Base-by-base conservation (phyloP, 2,797 vertebrate species). In the Craterocephalus amniculus region DNA sequence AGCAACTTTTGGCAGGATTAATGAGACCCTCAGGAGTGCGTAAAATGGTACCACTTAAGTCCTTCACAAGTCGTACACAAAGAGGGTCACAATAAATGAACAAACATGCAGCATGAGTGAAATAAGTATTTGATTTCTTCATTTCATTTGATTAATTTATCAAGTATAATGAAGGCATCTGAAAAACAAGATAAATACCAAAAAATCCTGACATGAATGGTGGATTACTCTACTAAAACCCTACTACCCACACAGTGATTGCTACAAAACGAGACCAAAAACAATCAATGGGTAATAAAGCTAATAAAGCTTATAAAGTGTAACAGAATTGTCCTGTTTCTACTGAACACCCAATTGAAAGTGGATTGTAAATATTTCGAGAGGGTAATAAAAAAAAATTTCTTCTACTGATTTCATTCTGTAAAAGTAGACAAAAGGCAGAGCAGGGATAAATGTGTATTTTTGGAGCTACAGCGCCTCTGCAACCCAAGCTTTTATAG, bases 1-100 rank as follows among this genome's bases (percentile, higher is more conserved):
- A 86, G 34, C 76, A 43, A 79, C 74, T 82, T 78, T 80, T 86
- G 75, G 60, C 16, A 61, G 9, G 58, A 56, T 6, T 27, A 34
- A 24, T 1, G 16, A 26, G 45, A 40, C 59, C 34, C 22, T 31
- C 24, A 66, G 52, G 45, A 60, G 52, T 11, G 32, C 22, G 12
- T 27, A 34, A 55, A 24, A 24, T 7, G 13, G 51, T 22, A 8
- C n/a, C 12, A 1, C 35, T 20, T 16, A 35, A 58, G 35, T 56
- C 32, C 2, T 14, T 65, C n/a, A 55, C 3, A 49, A 27, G 9
- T 20, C 14, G 63, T 18, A 59, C 24, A n/a, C 24, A 34, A 22
- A 52, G 22, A 49, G 24, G 4, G 13, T 26, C 4, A 43, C 20
- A 13, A 16, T 14, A 29, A 54, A 54, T 6, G 0, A 26, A 61